A percentile compares a stretch with the other conserved stretches of the same genome.
Conservation (phyloP, 2,797 vertebrate species). For the Clarias pachynema region DNA sequence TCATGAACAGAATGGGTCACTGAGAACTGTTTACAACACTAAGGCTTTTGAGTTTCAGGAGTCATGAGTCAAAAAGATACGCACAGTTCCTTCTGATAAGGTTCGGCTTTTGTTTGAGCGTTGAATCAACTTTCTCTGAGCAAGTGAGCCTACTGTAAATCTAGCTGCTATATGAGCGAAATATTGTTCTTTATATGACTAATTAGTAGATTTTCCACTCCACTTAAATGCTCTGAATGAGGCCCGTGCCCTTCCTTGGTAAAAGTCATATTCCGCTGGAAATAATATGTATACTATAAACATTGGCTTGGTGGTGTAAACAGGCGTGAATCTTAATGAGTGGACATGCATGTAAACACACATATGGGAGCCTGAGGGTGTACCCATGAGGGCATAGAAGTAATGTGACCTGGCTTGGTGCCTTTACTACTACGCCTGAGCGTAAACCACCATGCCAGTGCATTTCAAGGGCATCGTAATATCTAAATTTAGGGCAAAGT, state of each 20-base stretch:
- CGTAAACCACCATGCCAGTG: slow-evolving; percentile 28
- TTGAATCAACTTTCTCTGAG: slow-evolving; percentile 25
- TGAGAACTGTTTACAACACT: slow-evolving; percentile 1
- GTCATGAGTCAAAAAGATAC: slow-evolving; percentile 1
- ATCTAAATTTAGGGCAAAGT: slow-evolving; percentile 26
- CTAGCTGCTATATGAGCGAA: not conserved
- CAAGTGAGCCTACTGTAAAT: slow-evolving; percentile 12
- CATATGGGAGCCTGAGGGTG: slow-evolving; percentile 37
- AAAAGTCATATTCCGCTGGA: slow-evolving; percentile 38
- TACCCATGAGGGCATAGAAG: slow-evolving; percentile 52
- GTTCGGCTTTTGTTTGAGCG: slow-evolving; percentile 1
- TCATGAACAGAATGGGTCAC: slow-evolving; percentile 13
- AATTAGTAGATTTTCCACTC: slow-evolving; percentile 42
- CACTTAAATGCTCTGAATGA: slow-evolving; percentile 40
- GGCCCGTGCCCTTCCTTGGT: slow-evolving; percentile 25
- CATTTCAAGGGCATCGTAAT: slow-evolving; percentile 54
- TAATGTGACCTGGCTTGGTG: slow-evolving; percentile 46
- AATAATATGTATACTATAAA: slow-evolving; percentile 58
- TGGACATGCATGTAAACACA: slow-evolving; percentile 62
- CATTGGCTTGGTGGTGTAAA: slow-evolving; percentile 47
- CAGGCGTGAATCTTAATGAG: slow-evolving; percentile 41
- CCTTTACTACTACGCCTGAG: slow-evolving; percentile 41
- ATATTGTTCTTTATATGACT: slow-evolving; percentile 31
- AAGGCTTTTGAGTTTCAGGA: slow-evolving; percentile 20
- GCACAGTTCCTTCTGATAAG: not conserved